Evolutionary conservation across 2,113 vertebrate genomes (phyloP).

Genomic region (Corapipo altera): DNA sequence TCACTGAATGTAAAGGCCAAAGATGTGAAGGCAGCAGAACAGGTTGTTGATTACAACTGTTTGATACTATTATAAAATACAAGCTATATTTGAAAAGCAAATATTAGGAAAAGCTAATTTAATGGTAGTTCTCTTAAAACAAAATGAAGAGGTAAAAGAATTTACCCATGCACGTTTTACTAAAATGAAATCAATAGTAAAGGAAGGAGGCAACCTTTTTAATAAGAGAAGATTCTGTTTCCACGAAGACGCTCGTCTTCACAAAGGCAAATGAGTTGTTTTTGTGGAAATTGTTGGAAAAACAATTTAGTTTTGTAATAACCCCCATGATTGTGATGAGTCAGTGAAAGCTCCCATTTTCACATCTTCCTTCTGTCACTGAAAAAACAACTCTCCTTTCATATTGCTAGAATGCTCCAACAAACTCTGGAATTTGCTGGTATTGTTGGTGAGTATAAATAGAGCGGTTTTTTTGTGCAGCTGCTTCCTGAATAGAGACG

Average conservation of each 20-base stretch:
- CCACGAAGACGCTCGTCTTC: neutral
- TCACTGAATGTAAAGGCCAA: neutral
- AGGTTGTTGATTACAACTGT: neutral
- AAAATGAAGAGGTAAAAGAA: neutral
- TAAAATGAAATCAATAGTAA: neutral
- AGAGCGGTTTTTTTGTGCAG: neutral
- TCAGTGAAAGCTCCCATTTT: slow-evolving; percentile 57
- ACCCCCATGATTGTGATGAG: slow-evolving; percentile 26
- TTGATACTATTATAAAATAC: neutral
- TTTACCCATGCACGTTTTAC: neutral
- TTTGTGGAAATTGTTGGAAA: slow-evolving; percentile 42
- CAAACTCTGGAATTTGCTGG: neutral
- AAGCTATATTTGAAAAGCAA: neutral
- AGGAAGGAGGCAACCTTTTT: neutral
- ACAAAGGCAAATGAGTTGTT: slow-evolving; percentile 35
- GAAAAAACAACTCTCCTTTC: slow-evolving; percentile 18
- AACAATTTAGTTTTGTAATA: slow-evolving; percentile 46
- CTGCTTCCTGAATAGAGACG: slow-evolving; percentile 21
- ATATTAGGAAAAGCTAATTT: neutral
- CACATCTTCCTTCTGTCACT: slow-evolving; percentile 18
- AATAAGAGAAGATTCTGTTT: neutral
- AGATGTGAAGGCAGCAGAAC: neutral
- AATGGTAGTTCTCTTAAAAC: neutral
- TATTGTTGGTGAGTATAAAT: slow-evolving; percentile 8
- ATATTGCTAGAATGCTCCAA: neutral